phyloP scores from a whole-genome alignment of 2,113 vertebrate genomes.

The Caranx melampygus region DNA sequence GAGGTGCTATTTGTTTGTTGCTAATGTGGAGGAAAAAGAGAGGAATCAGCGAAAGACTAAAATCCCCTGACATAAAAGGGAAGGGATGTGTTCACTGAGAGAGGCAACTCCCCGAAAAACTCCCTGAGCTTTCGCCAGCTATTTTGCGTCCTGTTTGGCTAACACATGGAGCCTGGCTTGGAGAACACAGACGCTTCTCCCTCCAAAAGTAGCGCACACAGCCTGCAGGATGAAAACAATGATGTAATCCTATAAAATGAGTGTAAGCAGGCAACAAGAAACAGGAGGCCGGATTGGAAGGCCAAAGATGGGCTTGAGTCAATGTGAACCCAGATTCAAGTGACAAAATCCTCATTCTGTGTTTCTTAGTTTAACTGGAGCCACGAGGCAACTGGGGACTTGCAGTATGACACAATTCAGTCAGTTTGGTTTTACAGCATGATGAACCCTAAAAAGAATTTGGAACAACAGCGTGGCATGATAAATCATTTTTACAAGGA shows the following conservation, averaged over 20 bases:
- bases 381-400: conserved; percentile 50
- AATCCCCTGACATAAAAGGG: conserved; percentile 63
- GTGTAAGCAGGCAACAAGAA: conserved; percentile 37
- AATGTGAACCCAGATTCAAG: conserved; percentile 50
- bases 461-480: conserved; percentile 61
- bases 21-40: conserved; percentile 60
- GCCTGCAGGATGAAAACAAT: conserved; percentile 64
- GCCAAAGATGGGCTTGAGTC: conserved; percentile 11
- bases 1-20: conserved; percentile 69
- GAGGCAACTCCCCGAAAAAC: conserved; percentile 49
- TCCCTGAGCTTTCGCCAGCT: conserved; percentile 67
- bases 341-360: conserved; percentile 44
- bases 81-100: conserved; percentile 63
- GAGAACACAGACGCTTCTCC: conserved; percentile 67
- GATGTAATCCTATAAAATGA: conserved; percentile 71
- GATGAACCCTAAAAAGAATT: conserved; percentile 65
- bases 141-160: conserved; percentile 71
- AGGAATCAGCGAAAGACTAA: conserved; percentile 62
- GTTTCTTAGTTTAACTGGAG: conserved; percentile 54
- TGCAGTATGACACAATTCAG: conserved; percentile 75
- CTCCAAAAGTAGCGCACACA: conserved; percentile 63
- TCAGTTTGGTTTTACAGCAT: conserved; percentile 69
- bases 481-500: conserved; percentile 68
- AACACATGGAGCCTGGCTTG: conserved; percentile 54
- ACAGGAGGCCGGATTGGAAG: conserved; percentile 29